Evolutionary conservation across 2,888 invertebrate species (phyloP).

Genomic region (Troides aeacus): DNA sequence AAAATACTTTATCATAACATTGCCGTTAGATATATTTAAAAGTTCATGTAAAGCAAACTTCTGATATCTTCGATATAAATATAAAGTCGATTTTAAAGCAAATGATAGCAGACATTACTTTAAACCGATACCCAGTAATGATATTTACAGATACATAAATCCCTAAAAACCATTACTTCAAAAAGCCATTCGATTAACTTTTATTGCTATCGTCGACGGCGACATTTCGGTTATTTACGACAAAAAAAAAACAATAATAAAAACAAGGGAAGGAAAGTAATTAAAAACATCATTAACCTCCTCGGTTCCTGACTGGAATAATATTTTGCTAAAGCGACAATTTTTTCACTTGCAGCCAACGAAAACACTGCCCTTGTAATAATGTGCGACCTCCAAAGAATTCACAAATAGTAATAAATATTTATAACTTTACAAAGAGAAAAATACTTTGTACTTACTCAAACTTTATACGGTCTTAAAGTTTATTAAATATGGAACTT

Average conservation of each 20-base stretch:
- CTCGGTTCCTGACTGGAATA: conserved; percentile 24
- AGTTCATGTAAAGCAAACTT: neutral
- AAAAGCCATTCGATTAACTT: conserved; percentile 32
- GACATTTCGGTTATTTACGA: conserved; percentile 29
- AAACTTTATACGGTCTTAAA: too few relatives aligned
- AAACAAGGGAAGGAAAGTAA: conserved; percentile 27
- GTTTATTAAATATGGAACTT: too few relatives aligned
- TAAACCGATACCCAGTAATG: neutral
- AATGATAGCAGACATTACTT: neutral
- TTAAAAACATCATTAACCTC: conserved; percentile 31
- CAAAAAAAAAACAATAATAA: conserved; percentile 31
- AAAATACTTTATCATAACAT: neutral
- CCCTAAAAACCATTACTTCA: conserved; percentile 31
- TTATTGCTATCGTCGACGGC: conserved; percentile 28
- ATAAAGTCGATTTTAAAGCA: too few relatives aligned
- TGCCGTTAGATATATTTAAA: neutral
- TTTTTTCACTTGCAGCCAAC: conserved; percentile 7
- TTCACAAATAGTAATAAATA: neutral
- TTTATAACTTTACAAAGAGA: neutral
- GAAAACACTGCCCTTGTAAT: conserved; percentile 6
- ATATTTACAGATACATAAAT: neutral
- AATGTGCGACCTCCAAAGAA: conserved; percentile 2
- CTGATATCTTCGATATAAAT: too few relatives aligned
- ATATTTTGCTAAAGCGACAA: conserved; percentile 21
- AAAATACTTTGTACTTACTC: too few relatives aligned